Base-by-base conservation (phyloP, 2,797 vertebrate genomes). In the Aselliscus stoliczkanus region DNA sequence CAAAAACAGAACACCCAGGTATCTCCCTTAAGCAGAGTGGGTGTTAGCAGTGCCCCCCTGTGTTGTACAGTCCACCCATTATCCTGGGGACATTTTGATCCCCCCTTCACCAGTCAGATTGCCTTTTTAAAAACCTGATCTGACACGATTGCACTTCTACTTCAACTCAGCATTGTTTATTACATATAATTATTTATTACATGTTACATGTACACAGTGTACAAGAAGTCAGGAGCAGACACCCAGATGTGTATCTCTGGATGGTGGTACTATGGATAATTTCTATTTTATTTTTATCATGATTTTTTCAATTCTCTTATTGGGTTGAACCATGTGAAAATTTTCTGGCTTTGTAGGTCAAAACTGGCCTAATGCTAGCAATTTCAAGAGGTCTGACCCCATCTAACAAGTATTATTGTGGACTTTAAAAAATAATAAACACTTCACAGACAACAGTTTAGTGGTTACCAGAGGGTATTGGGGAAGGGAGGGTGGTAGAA, bases 41-140 rank as follows among this genome's bases (percentile, higher is more conserved):
- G 14, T 20, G 5, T 65, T 18, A 23, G 21, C 12, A 20, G 17
- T 9, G 37, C 1, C 4, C 23, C n/a, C 9, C 6, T 1, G 0
- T n/a, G 7, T 31, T 2, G 0, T 4, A 31, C 17, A 15, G 1
- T 20, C n/a, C 21, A 13, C 54, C 4, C 21, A 14, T 67, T 7
- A 37, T 42, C n/a, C 20, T 56, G 70, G 39, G 31, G 25, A 88
- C 39, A 11, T 4, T 39, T 25, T 23, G 21, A 73, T 25, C 9
- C 13, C 52, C 25, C 50, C 37, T 64, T 94, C 17, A 34, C 23
- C 15, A 54, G 13, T 60, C 44, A 56, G 47, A 83, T 5, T 20
- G 9, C n/a, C 25, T 27, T 44, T 91, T 54, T 60, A 23, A n/a
- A 52, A 23, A 23, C 7, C 27, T 29, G 15, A 2, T 67, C 13